Conservation (phyloP, 2,113 vertebrate genomes). For the Heloderma charlesbogerti region DNA sequence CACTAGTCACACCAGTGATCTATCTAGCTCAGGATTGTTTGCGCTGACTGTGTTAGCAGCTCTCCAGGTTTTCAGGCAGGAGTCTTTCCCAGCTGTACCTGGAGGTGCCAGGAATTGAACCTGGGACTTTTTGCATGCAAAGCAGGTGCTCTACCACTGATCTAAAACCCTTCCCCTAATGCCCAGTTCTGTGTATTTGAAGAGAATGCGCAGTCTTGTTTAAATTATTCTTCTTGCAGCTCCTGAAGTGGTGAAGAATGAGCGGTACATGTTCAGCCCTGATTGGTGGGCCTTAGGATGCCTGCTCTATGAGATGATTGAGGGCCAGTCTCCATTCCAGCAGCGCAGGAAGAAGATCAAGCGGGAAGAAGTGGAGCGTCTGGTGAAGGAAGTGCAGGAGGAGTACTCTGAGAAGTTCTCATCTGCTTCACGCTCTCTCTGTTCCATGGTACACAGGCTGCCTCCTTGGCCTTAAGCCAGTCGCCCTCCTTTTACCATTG, state of each 20-base stretch:
- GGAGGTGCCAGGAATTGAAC: neutral
- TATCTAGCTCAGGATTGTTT: neutral
- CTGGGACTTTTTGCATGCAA: neutral
- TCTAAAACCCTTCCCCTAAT: neutral
- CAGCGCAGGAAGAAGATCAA: conserved; percentile 98
- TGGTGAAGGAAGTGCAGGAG: conserved; percentile 92
- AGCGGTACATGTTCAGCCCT: conserved; percentile 93
- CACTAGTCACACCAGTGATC: neutral
- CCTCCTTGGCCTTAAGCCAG: neutral
- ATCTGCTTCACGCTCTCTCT: conserved; percentile 85
- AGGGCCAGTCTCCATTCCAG: conserved; percentile 97
- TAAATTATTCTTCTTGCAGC: conserved; percentile 72
- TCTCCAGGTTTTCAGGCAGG: neutral
- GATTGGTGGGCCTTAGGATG: conserved; percentile 98
- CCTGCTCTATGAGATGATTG: conserved; percentile 97
- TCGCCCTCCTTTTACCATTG: neutral
- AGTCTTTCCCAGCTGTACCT: neutral
- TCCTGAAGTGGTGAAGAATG: conserved; percentile 95
- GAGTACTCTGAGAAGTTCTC: conserved; percentile 93
- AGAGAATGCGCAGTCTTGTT: neutral
- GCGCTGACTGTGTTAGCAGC: neutral
- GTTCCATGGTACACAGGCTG: conserved; percentile 82
- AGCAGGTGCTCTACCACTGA: neutral
- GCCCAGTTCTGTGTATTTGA: neutral
- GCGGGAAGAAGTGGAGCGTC: conserved; percentile 93